Conservation (phyloP, 2,888 invertebrate genomes). For the Drosophila tripunctata region DNA sequence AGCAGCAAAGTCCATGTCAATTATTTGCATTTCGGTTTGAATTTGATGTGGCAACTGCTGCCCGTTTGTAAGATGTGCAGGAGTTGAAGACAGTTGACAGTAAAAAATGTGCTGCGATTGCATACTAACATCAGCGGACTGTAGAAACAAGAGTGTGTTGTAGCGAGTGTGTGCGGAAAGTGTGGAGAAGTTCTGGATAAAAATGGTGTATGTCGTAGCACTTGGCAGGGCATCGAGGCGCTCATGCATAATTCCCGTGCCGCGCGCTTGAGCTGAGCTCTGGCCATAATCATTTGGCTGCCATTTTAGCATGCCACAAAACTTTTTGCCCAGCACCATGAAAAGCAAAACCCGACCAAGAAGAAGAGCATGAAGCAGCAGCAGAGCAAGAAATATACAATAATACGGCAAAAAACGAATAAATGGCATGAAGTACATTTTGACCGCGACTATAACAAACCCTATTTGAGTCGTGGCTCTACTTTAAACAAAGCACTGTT, state of each 20-base stretch:
- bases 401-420: neutral
- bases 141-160: too few relatives aligned
- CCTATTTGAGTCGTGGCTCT: too few relatives aligned
- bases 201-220: constrained; percentile 26
- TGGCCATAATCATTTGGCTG: constrained; percentile 56
- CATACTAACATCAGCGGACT: too few relatives aligned
- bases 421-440: neutral
- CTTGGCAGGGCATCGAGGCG: constrained; percentile 53
- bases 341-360: neutral
- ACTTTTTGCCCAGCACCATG: constrained; percentile 37
- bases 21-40: constrained; percentile 67
- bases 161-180: neutral
- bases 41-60: constrained; percentile 42
- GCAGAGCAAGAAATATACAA: neutral
- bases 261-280: constrained; percentile 29
- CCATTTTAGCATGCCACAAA: constrained; percentile 52
- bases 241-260: constrained; percentile 66
- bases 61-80: constrained; percentile 1
- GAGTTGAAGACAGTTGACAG: constrained; percentile 29
- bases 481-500: too few relatives aligned
- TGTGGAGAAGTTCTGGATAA: too few relatives aligned
- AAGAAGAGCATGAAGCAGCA: neutral
- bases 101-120: constrained; percentile 52
- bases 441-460: constrained; percentile 2
- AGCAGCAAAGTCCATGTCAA: constrained; percentile 59